phyloP scores from a whole-genome alignment of 2,888 invertebrate genomes.

The Lymantria monacha region DNA sequence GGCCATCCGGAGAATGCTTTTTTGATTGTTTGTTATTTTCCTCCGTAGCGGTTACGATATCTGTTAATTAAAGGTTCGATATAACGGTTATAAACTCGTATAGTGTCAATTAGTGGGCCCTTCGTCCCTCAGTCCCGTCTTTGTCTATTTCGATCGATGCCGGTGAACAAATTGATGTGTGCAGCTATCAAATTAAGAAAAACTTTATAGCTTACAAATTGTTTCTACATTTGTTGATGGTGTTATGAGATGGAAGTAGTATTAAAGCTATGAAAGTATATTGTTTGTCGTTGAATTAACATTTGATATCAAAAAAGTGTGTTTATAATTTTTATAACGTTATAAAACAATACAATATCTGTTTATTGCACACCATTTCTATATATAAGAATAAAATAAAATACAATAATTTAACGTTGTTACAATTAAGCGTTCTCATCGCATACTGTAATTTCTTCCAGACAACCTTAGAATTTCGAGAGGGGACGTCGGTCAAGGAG shows the following conservation, averaged over 20 bases:
- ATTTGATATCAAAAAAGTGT: too few species aligned
- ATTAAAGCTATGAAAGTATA: too few species aligned
- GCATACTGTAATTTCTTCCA: too few species aligned
- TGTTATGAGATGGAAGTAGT: neutral
- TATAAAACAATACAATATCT: too few species aligned
- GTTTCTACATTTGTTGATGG: conserved; percentile 40
- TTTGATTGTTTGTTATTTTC: conserved; percentile 55
- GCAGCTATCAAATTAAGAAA: conserved; percentile 51
- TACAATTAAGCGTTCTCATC: too few species aligned
- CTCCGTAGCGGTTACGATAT: conserved; percentile 46
- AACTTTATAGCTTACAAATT: conserved; percentile 50
- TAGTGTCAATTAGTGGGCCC: conserved; percentile 65
- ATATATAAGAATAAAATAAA: too few species aligned
- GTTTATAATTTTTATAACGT: too few species aligned
- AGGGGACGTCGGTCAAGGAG: too few species aligned
- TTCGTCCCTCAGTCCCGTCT: conserved; percentile 30
- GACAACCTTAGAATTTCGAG: too few species aligned
- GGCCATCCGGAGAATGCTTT: conserved; percentile 35
- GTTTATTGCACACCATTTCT: too few species aligned
- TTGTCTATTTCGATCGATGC: conserved; percentile 49
- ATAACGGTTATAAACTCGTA: conserved; percentile 60
- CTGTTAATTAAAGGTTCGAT: conserved; percentile 66
- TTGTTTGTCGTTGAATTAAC: too few species aligned
- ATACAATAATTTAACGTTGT: too few species aligned
- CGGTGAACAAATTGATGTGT: conserved; percentile 53